phyloP scores from a whole-genome alignment of 1,140 invertebrate genomes.

The Tribolium castaneum region DNA sequence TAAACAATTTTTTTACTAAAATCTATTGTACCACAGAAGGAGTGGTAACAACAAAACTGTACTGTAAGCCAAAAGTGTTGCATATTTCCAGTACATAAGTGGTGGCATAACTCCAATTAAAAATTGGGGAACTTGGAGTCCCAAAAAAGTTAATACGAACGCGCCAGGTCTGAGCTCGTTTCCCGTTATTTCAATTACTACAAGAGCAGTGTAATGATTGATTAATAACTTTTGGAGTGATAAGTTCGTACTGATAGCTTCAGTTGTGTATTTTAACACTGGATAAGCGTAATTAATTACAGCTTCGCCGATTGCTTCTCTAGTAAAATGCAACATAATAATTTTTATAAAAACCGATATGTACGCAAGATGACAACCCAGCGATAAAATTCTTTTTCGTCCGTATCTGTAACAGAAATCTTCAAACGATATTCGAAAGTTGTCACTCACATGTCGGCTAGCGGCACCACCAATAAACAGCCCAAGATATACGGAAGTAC shows the following conservation, averaged over 20 bases:
- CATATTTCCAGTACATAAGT: neutral
- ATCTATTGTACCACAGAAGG: neutral
- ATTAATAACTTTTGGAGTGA: neutral
- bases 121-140: neutral
- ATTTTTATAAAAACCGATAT: neutral
- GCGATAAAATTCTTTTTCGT: neutral
- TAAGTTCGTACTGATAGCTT: neutral
- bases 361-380: neutral
- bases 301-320: neutral
- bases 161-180: neutral
- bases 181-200: neutral
- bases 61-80: neutral
- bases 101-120: neutral
- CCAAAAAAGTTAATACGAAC: neutral
- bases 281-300: neutral
- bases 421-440: neutral
- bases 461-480: neutral
- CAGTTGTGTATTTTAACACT: neutral
- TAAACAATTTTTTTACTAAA: no score
- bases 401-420: neutral
- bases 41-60: neutral
- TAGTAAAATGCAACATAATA: neutral
- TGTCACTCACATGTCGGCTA: neutral
- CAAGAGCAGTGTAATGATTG: neutral
- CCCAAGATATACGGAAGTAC: neutral